Conservation (phyloP, 2,113 vertebrate species). For the Perca schrenkii region DNA sequence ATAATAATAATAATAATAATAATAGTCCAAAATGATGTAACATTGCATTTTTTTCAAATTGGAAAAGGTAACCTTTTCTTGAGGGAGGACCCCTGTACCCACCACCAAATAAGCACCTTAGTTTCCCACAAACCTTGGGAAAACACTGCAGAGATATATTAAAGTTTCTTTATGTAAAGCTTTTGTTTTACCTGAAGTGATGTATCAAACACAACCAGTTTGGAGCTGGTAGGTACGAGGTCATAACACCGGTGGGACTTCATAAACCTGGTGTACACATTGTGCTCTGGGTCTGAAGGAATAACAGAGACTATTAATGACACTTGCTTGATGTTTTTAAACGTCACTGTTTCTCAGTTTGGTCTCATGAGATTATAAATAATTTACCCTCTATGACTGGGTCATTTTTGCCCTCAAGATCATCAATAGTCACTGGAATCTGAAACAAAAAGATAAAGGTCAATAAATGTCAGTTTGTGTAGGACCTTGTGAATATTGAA, state of each 20-base stretch:
- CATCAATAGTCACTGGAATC: constrained; percentile 80
- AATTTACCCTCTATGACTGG: constrained; percentile 74
- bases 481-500: not conserved
- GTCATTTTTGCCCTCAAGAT: constrained; percentile 84
- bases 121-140: too few species aligned
- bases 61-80: too few species aligned
- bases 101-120: too few species aligned
- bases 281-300: constrained; percentile 83
- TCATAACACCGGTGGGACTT: constrained; percentile 97
- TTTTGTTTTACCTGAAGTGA: constrained; percentile 90
- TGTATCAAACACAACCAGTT: constrained; percentile 97
- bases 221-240: constrained; percentile 97
- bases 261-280: constrained; percentile 96
- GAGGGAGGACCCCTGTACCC: too few species aligned
- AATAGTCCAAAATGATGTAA: too few species aligned
- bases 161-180: not conserved
- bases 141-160: not conserved
- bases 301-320: not conserved
- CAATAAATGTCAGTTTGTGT: not conserved
- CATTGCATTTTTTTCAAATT: too few species aligned
- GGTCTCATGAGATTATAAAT: not conserved
- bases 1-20: too few species aligned
- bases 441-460: constrained; percentile 65
- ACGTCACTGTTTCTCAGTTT: not conserved
- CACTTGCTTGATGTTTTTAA: not conserved